Evolutionary conservation across 2,797 vertebrate species (phyloP).

Genomic region (Menidia menidia): DNA sequence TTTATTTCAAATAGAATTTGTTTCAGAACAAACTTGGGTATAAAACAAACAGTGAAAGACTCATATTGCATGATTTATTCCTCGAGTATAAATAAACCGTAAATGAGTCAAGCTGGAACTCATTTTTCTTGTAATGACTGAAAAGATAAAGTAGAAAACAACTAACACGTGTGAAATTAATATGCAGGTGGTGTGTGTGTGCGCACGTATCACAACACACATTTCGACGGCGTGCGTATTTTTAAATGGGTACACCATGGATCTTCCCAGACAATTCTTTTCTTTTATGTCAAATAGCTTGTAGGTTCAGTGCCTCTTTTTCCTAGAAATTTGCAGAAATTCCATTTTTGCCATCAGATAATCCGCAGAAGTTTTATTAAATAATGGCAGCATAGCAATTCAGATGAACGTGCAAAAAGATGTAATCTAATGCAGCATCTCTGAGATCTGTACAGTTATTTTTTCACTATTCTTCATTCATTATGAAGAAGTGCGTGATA

Average conservation of each 20-base stretch:
- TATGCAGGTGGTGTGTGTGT: no score
- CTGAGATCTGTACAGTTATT: neutral
- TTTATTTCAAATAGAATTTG: slow-evolving; percentile 32
- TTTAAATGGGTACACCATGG: no score
- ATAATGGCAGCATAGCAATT: neutral
- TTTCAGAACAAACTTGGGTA: slow-evolving; percentile 27
- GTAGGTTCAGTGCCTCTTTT: no score
- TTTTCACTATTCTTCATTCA: neutral
- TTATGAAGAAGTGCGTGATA: neutral
- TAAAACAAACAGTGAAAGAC: slow-evolving; percentile 5
- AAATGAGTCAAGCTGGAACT: neutral
- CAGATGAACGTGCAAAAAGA: neutral
- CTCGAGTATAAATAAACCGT: slow-evolving; percentile 23
- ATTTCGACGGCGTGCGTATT: no score
- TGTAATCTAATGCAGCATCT: neutral
- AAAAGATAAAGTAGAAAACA: no score
- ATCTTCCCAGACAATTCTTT: no score
- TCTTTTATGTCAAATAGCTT: no score
- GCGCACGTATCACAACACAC: no score
- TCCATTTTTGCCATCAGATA: no score
- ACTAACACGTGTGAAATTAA: no score
- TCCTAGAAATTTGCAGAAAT: no score
- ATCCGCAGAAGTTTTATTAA: neutral
- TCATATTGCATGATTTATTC: slow-evolving; percentile 6
- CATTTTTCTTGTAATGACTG: no score